Evolutionary conservation across 2,113 vertebrate species (phyloP), one percentile per base, ranked within the genome.

Genomic region (Urocynchramus pylzowi): DNA sequence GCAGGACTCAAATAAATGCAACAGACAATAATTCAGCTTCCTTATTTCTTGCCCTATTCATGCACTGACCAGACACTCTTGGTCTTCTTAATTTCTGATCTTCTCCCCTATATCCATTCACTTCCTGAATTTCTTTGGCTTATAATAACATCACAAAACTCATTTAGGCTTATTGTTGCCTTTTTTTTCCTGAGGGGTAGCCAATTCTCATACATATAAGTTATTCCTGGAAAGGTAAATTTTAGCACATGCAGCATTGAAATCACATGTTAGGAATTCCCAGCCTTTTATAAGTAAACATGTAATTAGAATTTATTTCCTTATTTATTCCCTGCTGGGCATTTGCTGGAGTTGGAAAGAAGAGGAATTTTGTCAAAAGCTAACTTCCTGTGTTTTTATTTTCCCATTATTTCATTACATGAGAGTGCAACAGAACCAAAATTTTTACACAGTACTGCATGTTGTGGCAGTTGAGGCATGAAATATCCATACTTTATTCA

Each of bases 121-220:
- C 39, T 86, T 97, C 85, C 83, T 77, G 68, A 90, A 59, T 92
- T 76, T 95, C 35, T 76, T 84, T 87, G 59, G 44, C 85, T 93
- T 67, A 16, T 16, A 65, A 16, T 80, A 76, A 73, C 23, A 74
- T 50, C 30, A 76, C 12, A 74, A 44, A 80, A 7, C 10, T 13
- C 24, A 18, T 75, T 74, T 61, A 69, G 63, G 37, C 63, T 76
- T 92, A 70, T 90, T 69, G 54, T 91, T 95, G 85, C 59, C 30
- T 53, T 80, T 59, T 61, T 39, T 41, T 41, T 13, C 33, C 24
- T 41, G 11, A 63, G 24, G 13, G 18, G 16, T 69, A 70, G 52
- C 42, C 35, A 33, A 1, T 88, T 93, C 24, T 86, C 13, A 4
- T 68, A 63, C 89, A 93, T 42, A 2, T 1, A 53, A 81, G 45